A percentile compares a stretch with the other conserved stretches of the same genome.
These are phyloP conservation scores for Parazoanthus darwini DNA, from an alignment of 92 coral and sea anemone species.

Conservation along the genomic window DNA sequence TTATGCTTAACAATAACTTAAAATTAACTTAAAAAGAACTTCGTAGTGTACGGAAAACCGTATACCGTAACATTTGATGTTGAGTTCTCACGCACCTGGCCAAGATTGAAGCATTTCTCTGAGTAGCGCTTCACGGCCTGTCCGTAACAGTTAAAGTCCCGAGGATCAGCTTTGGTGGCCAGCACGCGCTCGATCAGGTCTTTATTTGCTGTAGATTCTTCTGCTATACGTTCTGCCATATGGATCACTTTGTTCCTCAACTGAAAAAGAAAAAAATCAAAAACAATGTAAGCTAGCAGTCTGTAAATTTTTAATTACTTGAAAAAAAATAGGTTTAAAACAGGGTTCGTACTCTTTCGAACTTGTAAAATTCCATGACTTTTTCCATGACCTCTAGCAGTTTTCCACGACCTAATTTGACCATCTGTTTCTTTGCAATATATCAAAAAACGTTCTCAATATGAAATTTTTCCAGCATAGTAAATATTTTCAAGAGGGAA, in stretches of 20 bases:
- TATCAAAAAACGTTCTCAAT: no score
- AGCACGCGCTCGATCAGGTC: constrained; percentile 59
- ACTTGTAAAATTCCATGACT: no score
- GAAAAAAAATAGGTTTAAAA: background rate
- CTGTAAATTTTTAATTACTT: background rate
- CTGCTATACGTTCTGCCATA: constrained; percentile 74
- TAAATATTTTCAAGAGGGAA: no score
- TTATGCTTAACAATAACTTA: no score
- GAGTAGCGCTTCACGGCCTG: constrained; percentile 74
- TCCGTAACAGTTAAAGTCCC: constrained; percentile 79
- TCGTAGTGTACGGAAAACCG: background rate
- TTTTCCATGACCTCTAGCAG: no score
- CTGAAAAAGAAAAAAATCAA: constrained; percentile 35
- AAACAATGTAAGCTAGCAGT: background rate
- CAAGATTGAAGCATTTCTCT: constrained; percentile 71
- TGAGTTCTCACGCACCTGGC: constrained; percentile 60
- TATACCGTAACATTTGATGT: background rate
- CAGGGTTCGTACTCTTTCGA: no score
- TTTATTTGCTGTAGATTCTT: constrained; percentile 51
- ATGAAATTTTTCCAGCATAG: no score
- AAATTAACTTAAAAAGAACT: no score
- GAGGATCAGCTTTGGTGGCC: constrained; percentile 64
- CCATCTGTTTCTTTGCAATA: no score
- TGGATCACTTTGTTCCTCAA: constrained; percentile 61
- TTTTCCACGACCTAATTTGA: no score